Percentiles rank a stretch among this genome's conserved stretches.
These are phyloP conservation scores for Zelostemma sp. DNA, from an alignment of 1,140 invertebrate genomes.

Conservation along the genomic window DNA sequence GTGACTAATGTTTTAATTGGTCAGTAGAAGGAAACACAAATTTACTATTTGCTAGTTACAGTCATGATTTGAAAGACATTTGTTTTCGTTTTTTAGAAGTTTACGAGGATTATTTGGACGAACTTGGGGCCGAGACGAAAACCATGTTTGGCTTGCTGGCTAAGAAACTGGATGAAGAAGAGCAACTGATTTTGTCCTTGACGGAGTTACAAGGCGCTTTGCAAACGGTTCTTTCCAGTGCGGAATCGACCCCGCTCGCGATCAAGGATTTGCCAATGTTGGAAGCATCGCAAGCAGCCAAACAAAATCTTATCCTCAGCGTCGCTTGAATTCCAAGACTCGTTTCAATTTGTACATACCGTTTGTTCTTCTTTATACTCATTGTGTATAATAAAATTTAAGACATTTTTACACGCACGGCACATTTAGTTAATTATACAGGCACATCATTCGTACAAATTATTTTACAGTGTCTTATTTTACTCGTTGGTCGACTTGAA, in stretches of 20 bases:
- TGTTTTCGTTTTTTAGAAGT: slow-evolving; percentile 69
- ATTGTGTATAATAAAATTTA: slow-evolving; percentile 9
- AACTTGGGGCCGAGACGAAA: slow-evolving; percentile 72
- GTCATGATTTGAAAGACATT: slow-evolving; percentile 10
- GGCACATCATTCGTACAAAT: slow-evolving; percentile 19
- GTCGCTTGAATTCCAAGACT: slow-evolving; percentile 55
- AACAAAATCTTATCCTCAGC: slow-evolving; percentile 75
- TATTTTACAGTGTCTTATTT: slow-evolving; percentile 15
- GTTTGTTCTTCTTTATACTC: slow-evolving; percentile 10
- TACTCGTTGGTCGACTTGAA: slow-evolving; percentile 27
- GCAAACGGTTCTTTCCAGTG: slow-evolving; percentile 76
- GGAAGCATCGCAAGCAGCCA: slow-evolving; percentile 73
- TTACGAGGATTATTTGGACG: slow-evolving; percentile 75
- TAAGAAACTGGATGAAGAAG: slow-evolving; percentile 76
- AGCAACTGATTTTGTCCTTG: slow-evolving; percentile 74
- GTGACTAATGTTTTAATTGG: slow-evolving; percentile 80
- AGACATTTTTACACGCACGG: slow-evolving; percentile 16
- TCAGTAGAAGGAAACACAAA: slow-evolving; percentile 51
- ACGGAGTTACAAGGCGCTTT: slow-evolving; percentile 78
- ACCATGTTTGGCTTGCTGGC: slow-evolving; percentile 74
- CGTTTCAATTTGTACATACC: slow-evolving; percentile 4
- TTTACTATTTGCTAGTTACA: slow-evolving; percentile 14
- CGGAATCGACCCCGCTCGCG: slow-evolving; percentile 58
- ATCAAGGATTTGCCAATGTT: slow-evolving; percentile 64
- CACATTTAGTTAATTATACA: slow-evolving; percentile 18